Evolutionary conservation across 2,888 invertebrate genomes (phyloP).

Genomic region (Nymphalis c-album): DNA sequence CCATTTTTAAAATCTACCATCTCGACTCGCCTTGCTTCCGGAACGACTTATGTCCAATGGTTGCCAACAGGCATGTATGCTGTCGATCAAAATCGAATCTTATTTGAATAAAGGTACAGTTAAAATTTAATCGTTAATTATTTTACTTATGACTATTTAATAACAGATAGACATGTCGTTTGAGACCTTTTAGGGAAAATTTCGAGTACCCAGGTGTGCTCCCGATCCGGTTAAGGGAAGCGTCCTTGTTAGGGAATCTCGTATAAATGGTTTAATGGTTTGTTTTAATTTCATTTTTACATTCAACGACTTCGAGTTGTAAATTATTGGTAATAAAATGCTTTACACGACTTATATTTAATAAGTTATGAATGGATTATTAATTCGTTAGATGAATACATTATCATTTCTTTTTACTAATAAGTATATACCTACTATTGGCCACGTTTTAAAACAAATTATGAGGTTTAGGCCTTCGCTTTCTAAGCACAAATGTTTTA

Average conservation of each 20-base stretch:
- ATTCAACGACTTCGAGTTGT: slow-evolving; percentile 67
- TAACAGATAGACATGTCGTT: slow-evolving; percentile 58
- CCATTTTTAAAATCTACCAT: slow-evolving; percentile 82
- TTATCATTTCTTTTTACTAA: no score
- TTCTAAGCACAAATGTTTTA: no score
- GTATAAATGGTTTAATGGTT: slow-evolving; percentile 80
- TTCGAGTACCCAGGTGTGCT: slow-evolving; percentile 82
- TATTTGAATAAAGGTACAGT: slow-evolving; percentile 38
- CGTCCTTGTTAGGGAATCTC: slow-evolving; percentile 80
- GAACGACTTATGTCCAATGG: slow-evolving; percentile 77
- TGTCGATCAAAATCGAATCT: slow-evolving; percentile 46
- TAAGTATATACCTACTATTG: no score
- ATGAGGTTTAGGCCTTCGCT: no score
- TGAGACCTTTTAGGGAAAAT: slow-evolving; percentile 78
- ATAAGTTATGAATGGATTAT: slow-evolving; percentile 7
- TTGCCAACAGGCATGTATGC: slow-evolving; percentile 50
- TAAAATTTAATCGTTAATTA: slow-evolving; percentile 38
- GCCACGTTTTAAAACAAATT: no score
- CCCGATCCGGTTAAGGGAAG: slow-evolving; percentile 81
- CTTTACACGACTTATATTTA: slow-evolving; percentile 32
- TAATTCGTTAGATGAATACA: neutral
- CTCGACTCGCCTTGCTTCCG: slow-evolving; percentile 77
- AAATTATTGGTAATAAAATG: slow-evolving; percentile 73
- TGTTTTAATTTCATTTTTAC: slow-evolving; percentile 80
- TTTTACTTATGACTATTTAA: slow-evolving; percentile 49